Percentiles rank a stretch among this genome's conserved stretches.
These are phyloP conservation scores for Antheraea pernyi DNA, from an alignment of 1,140 invertebrate species.

Conservation along the genomic window DNA sequence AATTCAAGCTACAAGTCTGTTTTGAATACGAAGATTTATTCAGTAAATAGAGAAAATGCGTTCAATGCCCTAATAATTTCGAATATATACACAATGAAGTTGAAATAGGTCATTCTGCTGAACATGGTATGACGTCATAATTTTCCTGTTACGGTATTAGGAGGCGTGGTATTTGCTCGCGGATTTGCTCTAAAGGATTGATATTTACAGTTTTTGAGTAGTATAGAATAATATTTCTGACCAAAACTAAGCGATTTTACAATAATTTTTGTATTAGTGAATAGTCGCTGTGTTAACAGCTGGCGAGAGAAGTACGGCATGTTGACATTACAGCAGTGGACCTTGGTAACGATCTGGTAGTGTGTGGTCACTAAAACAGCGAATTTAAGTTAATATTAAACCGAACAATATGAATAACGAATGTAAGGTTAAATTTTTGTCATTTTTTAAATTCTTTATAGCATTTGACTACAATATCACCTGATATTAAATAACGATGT, in stretches of 20 bases:
- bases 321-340: conserved; percentile 38
- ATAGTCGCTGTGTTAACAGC: conserved; percentile 35
- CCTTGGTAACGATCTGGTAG: conserved; percentile 37
- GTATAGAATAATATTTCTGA: background rate
- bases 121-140: background rate
- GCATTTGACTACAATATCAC: no score
- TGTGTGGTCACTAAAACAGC: background rate
- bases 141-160: background rate
- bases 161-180: background rate
- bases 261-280: background rate
- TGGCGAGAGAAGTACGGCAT: conserved; percentile 29
- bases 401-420: no score
- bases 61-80: background rate
- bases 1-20: background rate
- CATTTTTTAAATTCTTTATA: no score
- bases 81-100: background rate
- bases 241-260: background rate
- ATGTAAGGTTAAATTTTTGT: no score
- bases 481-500: no score
- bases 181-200: background rate
- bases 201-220: background rate
- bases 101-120: background rate
- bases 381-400: background rate
- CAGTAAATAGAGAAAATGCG: background rate
- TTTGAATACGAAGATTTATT: background rate